phyloP scores from a whole-genome alignment of 2,797 vertebrate species.

The Odontamblyopus lacepedii region DNA sequence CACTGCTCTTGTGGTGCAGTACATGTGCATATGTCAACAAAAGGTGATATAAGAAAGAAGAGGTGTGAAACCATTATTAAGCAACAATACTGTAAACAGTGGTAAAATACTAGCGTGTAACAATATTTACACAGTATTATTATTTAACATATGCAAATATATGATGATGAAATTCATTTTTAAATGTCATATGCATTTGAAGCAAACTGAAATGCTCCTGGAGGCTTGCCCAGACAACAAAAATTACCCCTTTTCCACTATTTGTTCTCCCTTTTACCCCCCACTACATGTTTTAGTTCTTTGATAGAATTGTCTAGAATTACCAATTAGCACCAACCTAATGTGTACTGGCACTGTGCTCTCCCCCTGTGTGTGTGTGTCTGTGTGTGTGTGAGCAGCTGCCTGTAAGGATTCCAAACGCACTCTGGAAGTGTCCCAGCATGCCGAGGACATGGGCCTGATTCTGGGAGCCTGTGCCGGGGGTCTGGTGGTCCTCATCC shows the following conservation, averaged over 20 bases:
- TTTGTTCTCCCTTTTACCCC: not conserved
- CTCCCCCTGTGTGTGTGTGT: not conserved
- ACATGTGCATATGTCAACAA: too few relatives aligned
- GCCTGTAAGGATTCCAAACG: conserved; percentile 93
- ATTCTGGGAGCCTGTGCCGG: conserved; percentile 93
- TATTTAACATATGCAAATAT: too few relatives aligned
- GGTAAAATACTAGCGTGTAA: too few relatives aligned
- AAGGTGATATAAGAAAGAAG: too few relatives aligned
- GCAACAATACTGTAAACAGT: too few relatives aligned
- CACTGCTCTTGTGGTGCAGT: too few relatives aligned
- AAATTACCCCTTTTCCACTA: not conserved
- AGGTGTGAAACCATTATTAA: too few relatives aligned
- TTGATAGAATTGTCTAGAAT: not conserved
- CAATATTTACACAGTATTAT: too few relatives aligned
- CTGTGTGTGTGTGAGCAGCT: conserved; percentile 64
- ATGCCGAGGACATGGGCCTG: conserved; percentile 93
- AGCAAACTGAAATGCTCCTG: too few relatives aligned
- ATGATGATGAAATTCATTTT: too few relatives aligned
- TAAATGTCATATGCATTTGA: too few relatives aligned
- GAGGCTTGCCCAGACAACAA: too few relatives aligned
- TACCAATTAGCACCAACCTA: not conserved
- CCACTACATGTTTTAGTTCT: not conserved
- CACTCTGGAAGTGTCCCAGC: conserved; percentile 91
- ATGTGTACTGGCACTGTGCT: not conserved
- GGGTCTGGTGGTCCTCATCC: conserved; percentile 88